Evolutionary conservation across 2,113 vertebrate genomes (phyloP).

Genomic region (Notechis scutatus): DNA sequence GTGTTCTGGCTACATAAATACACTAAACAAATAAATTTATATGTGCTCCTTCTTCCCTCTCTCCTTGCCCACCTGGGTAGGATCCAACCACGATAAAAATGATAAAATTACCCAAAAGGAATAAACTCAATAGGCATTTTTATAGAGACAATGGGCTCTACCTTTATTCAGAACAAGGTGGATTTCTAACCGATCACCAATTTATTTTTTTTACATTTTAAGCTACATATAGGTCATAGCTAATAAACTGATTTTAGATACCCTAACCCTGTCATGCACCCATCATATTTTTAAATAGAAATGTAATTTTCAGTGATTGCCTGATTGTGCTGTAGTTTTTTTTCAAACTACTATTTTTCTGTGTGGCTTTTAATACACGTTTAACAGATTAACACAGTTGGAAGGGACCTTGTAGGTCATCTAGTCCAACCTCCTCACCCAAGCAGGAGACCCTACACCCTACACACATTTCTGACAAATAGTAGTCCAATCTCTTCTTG

Average conservation of each 20-base stretch:
- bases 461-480: too few species aligned
- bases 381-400: too few species aligned
- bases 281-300: neutral
- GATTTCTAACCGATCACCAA: neutral
- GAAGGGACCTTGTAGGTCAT: too few species aligned
- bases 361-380: neutral
- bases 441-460: too few species aligned
- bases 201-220: neutral
- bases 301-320: neutral
- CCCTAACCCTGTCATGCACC: neutral
- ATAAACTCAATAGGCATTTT: neutral
- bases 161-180: neutral
- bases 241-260: neutral
- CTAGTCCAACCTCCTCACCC: too few species aligned
- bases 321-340: neutral
- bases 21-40: neutral
- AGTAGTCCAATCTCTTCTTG: too few species aligned
- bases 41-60: neutral
- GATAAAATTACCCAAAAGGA: neutral
- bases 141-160: neutral
- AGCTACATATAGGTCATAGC: neutral
- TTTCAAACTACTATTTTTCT: neutral
- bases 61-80: neutral
- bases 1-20: neutral
- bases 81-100: neutral